phyloP scores from a whole-genome alignment of 2,888 invertebrate genomes.

The Diarsia mendica region DNA sequence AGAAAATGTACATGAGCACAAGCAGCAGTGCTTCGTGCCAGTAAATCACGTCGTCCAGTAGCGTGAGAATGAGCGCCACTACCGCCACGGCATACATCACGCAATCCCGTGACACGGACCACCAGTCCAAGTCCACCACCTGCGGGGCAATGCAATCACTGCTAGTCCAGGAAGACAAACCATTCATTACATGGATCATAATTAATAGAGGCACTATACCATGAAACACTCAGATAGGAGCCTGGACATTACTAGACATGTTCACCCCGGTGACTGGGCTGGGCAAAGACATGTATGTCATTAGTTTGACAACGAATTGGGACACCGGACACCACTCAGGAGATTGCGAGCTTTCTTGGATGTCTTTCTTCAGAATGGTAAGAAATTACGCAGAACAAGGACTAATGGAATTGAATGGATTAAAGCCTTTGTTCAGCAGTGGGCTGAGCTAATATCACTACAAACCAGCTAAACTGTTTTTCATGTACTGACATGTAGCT shows the following conservation, averaged over 20 bases:
- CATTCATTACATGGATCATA: not conserved
- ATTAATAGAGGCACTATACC: not conserved
- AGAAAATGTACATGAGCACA: constrained; percentile 92
- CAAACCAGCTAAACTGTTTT: not conserved
- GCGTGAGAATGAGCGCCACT: constrained; percentile 91
- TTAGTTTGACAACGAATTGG: not conserved
- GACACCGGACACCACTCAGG: not conserved
- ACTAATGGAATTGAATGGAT: not conserved
- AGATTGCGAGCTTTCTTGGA: not conserved
- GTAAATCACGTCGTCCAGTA: constrained; percentile 93
- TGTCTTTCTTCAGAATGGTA: not conserved
- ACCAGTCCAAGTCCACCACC: constrained; percentile 93
- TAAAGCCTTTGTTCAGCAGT: not conserved
- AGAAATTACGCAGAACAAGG: not conserved
- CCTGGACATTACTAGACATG: not conserved
- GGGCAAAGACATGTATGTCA: not conserved
- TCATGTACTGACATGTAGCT: not conserved
- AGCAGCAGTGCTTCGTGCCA: constrained; percentile 94
- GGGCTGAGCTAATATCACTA: not conserved
- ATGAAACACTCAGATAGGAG: not conserved
- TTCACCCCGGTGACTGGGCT: not conserved
- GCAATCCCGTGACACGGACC: constrained; percentile 94
- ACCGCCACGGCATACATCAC: constrained; percentile 93
- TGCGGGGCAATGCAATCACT: constrained; percentile 71
- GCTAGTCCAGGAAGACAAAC: constrained; percentile 6